These are phyloP conservation scores for Laodelphax striatellus DNA, from an alignment of 1,140 invertebrate species.

Conservation along the genomic window DNA sequence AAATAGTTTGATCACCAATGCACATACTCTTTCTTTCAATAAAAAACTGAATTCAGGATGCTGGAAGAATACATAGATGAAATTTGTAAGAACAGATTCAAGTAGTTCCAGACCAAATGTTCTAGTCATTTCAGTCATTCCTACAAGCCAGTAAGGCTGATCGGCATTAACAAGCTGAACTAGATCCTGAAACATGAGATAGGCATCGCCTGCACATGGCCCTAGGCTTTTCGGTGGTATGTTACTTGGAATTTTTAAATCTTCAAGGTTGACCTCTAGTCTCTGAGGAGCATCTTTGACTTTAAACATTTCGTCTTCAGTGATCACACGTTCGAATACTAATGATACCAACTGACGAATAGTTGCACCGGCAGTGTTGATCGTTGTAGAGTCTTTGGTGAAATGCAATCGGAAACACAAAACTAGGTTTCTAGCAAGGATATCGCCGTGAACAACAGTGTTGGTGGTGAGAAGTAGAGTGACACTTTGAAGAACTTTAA, in stretches of 20 bases:
- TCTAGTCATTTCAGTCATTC: constrained; percentile 93
- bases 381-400: constrained; percentile 84
- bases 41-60: constrained; percentile 91
- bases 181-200: constrained; percentile 92
- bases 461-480: constrained; percentile 90
- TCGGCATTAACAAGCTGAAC: constrained; percentile 94
- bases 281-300: constrained; percentile 20
- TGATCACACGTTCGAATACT: constrained; percentile 88
- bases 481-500: constrained; percentile 93
- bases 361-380: constrained; percentile 94
- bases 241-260: constrained; percentile 64
- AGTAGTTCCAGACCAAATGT: constrained; percentile 93
- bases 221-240: constrained; percentile 67
- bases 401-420: constrained; percentile 92
- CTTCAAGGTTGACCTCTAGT: constrained; percentile 54
- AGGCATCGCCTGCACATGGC: constrained; percentile 88
- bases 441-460: constrained; percentile 83
- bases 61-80: constrained; percentile 86
- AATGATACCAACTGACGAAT: constrained; percentile 91
- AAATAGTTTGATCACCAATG: constrained; percentile 93
- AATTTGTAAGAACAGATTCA: constrained; percentile 85
- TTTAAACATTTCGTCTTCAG: constrained; percentile 46
- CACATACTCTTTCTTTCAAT: constrained; percentile 92
- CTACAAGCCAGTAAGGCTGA: constrained; percentile 86
- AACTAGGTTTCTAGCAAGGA: constrained; percentile 86